Evolutionary conservation across 1,140 invertebrate species (phyloP).

Genomic region (Habropoda laboriosa): DNA sequence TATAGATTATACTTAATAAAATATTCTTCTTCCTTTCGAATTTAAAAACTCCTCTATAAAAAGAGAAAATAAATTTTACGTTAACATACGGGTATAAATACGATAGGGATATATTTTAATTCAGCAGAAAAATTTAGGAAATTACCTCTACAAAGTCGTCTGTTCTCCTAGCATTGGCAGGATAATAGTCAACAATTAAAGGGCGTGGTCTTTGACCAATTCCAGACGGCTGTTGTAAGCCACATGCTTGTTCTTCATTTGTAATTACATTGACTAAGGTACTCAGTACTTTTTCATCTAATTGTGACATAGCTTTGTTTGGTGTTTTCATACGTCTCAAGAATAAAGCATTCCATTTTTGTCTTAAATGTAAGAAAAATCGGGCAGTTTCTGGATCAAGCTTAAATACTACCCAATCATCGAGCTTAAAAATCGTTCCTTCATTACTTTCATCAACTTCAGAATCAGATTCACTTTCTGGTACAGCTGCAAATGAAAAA

Average conservation of each 20-base stretch:
- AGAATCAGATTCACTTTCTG: conserved; percentile 84
- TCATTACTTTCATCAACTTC: conserved; percentile 85
- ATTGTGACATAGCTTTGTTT: conserved; percentile 84
- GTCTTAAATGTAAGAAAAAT: conserved; percentile 87
- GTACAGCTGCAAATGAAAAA: conserved; percentile 63
- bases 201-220: conserved; percentile 90
- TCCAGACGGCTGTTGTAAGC: conserved; percentile 88
- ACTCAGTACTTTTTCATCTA: conserved; percentile 88
- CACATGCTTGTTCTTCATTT: conserved; percentile 87
- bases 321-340: conserved; percentile 88
- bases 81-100: neutral
- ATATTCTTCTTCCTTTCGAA: conserved; percentile 15
- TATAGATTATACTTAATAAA: conserved; percentile 17
- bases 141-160: conserved; percentile 74
- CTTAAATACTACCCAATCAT: conserved; percentile 92
- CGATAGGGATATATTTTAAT: neutral
- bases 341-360: conserved; percentile 90
- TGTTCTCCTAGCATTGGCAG: conserved; percentile 73
- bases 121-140: conserved; percentile 2
- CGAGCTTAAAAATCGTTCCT: conserved; percentile 85
- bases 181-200: conserved; percentile 83
- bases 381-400: conserved; percentile 86
- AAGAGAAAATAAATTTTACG: conserved; percentile 20
- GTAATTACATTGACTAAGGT: conserved; percentile 87
- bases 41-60: conserved; percentile 59